Conservation (phyloP, 1,140 invertebrate species). For the Thalassaphorura encarpata region DNA sequence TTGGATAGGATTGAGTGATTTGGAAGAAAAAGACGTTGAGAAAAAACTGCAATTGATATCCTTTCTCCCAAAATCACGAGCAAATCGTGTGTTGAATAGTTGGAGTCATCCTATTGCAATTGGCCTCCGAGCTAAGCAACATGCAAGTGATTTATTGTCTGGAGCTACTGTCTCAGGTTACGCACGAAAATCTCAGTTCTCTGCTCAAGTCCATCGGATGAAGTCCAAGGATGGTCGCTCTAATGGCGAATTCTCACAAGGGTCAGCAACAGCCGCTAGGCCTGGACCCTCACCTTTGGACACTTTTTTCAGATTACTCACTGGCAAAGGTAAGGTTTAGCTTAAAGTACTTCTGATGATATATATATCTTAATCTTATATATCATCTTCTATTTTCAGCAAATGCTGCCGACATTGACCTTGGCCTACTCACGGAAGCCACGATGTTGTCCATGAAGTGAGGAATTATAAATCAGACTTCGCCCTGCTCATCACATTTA, state of each 20-base stretch:
- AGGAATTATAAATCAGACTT: too few species aligned
- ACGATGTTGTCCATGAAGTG: constrained; percentile 33
- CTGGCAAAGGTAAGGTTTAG: constrained; percentile 53
- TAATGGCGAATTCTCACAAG: too few species aligned
- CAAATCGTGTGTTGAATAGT: constrained; percentile 60
- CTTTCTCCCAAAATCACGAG: constrained; percentile 59
- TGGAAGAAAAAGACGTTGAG: constrained; percentile 46
- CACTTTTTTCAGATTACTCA: constrained; percentile 70
- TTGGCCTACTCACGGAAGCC: constrained; percentile 33
- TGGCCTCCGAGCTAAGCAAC: constrained; percentile 63
- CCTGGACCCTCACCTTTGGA: constrained; percentile 50
- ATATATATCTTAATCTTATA: too few species aligned
- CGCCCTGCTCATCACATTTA: too few species aligned
- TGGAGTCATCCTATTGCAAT: constrained; percentile 67
- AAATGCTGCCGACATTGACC: constrained; percentile 32
- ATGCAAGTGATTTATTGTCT: constrained; percentile 62
- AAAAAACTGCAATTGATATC: constrained; percentile 62
- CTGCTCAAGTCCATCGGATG: not conserved
- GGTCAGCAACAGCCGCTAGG: not conserved
- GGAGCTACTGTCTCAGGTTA: constrained; percentile 41
- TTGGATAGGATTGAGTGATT: constrained; percentile 55
- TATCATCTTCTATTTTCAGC: constrained; percentile 24
- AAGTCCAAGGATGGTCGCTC: not conserved
- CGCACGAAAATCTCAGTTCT: constrained; percentile 15
- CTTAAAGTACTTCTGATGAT: too few species aligned